phyloP scores from a whole-genome alignment of 2,888 invertebrate genomes.

The Eudemis profundana region DNA sequence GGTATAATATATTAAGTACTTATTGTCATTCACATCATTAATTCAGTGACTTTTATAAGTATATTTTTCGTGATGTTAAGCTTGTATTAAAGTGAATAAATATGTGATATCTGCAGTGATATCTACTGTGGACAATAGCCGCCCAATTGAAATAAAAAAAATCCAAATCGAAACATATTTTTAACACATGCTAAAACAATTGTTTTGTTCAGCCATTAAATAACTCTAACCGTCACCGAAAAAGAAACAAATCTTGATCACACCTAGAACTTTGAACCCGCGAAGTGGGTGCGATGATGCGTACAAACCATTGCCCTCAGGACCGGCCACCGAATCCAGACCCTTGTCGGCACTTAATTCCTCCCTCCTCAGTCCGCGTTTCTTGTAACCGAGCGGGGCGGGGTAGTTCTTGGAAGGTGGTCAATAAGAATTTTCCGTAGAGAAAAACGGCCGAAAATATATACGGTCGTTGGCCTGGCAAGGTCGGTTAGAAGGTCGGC shows the following conservation, averaged over 20 bases:
- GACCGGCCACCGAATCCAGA: constrained; percentile 54
- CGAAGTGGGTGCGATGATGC: constrained; percentile 58
- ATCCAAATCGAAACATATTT: neutral
- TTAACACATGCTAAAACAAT: neutral
- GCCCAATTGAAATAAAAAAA: too few species aligned
- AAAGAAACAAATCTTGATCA: neutral
- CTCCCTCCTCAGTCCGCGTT: neutral
- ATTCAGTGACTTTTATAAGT: too few species aligned
- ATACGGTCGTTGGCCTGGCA: constrained; percentile 64
- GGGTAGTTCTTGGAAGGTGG: constrained; percentile 60
- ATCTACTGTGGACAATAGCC: too few species aligned
- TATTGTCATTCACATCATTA: too few species aligned
- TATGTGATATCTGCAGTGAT: too few species aligned
- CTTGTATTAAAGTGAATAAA: too few species aligned
- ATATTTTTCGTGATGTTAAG: too few species aligned
- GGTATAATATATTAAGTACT: too few species aligned
- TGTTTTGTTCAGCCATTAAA: neutral
- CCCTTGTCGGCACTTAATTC: constrained; percentile 36
- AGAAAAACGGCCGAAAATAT: constrained; percentile 80
- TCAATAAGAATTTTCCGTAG: constrained; percentile 71
- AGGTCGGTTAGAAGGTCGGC: constrained; percentile 68
- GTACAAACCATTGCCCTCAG: constrained; percentile 69
- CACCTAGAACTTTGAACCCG: constrained; percentile 49
- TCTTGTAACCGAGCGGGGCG: constrained; percentile 44
- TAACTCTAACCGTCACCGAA: neutral